These are phyloP conservation scores for Ridgeia piscesae DNA, from an alignment of 1,140 invertebrate species.

Conservation along the genomic window DNA sequence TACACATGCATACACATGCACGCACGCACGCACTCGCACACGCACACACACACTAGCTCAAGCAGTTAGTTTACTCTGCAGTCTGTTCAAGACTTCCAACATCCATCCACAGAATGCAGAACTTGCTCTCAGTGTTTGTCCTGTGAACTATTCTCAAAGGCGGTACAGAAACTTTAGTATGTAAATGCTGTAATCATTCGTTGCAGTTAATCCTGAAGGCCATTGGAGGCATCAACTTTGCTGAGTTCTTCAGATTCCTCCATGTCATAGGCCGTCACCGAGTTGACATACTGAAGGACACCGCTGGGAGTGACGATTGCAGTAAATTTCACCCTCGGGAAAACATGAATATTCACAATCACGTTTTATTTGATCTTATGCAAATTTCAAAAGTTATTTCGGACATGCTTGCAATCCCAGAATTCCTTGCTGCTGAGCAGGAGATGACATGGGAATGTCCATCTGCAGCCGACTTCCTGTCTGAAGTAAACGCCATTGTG, in stretches of 20 bases:
- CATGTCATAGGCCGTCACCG: conserved; percentile 63
- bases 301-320: background rate
- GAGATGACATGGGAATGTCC: background rate
- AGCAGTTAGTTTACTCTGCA: background rate
- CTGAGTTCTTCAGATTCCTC: conserved; percentile 71
- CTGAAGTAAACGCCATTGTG: background rate
- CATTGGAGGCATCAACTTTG: conserved; percentile 80
- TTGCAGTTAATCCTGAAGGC: conserved; percentile 69
- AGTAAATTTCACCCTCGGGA: background rate
- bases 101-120: background rate
- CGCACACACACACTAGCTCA: no score
- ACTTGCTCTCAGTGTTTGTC: background rate
- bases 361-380: background rate
- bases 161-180: background rate
- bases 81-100: background rate
- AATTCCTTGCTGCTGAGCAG: background rate
- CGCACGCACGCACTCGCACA: no score
- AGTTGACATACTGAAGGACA: conserved; percentile 31
- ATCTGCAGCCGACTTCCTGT: background rate
- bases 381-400: background rate
- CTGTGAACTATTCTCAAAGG: background rate
- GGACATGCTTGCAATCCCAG: background rate
- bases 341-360: background rate
- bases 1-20: no score
- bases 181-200: background rate